phyloP scores from a whole-genome alignment of 1,140 invertebrate genomes.

The Pseudomyrmex flavicornis region DNA sequence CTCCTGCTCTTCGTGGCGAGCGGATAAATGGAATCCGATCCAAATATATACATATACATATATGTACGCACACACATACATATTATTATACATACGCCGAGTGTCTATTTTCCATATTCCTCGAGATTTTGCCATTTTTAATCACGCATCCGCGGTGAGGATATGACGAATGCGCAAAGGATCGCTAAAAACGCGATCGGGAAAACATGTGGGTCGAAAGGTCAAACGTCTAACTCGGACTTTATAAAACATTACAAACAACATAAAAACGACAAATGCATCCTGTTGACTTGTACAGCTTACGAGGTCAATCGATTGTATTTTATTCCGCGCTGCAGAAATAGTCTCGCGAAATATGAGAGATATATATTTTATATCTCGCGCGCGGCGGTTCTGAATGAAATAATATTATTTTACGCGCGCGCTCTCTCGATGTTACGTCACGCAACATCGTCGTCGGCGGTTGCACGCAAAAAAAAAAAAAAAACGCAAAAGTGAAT shows the following conservation, averaged over 20 bases:
- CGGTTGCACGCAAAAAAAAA: not conserved
- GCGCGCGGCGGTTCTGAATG: constrained; percentile 3
- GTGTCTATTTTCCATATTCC: constrained; percentile 37
- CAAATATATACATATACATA: not conserved
- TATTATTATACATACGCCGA: not conserved
- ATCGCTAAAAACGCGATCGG: not conserved
- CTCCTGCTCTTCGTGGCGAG: not conserved
- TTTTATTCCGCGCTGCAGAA: constrained; percentile 28
- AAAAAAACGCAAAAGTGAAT: too few relatives aligned
- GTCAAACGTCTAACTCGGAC: constrained; percentile 20
- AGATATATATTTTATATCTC: not conserved
- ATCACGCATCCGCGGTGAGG: not conserved
- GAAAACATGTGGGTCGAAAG: constrained; percentile 38
- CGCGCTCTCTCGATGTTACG: constrained; percentile 28
- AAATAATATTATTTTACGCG: constrained; percentile 20
- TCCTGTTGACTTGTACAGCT: constrained; percentile 17
- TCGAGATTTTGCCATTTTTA: constrained; percentile 5
- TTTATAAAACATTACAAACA: constrained; percentile 32
- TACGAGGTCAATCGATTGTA: constrained; percentile 31
- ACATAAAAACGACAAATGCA: constrained; percentile 2
- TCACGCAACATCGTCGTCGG: not conserved
- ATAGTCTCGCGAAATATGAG: constrained; percentile 13
- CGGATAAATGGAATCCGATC: constrained; percentile 36
- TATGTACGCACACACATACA: too few relatives aligned
- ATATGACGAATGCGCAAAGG: not conserved